Percentiles rank a stretch among this genome's conserved stretches.
phyloP scores from a whole-genome alignment of 1,140 invertebrate species.

The Neelides sp. region DNA sequence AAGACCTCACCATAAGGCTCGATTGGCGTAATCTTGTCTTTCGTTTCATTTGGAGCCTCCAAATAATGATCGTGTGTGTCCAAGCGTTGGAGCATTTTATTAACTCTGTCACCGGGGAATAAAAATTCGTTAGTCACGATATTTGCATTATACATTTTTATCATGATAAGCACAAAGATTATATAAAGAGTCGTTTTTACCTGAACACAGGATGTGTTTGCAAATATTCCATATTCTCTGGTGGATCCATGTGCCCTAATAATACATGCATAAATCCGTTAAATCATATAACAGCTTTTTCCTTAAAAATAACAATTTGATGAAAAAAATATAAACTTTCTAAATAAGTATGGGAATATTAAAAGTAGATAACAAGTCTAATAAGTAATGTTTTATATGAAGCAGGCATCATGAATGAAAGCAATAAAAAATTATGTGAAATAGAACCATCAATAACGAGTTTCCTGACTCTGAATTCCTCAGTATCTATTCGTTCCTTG shows the following conservation, averaged over 20 bases:
- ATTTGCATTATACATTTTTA: no score
- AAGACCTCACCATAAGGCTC: conserved; percentile 13
- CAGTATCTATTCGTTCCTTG: background rate
- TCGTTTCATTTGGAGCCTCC: background rate
- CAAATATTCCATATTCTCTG: conserved; percentile 4
- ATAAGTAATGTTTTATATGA: no score
- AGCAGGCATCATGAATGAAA: no score
- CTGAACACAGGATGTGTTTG: background rate
- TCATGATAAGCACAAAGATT: background rate
- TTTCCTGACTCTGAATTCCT: conserved; percentile 11
- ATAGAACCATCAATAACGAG: conserved; percentile 7
- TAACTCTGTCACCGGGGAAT: background rate
- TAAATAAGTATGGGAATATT: background rate
- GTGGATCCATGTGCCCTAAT: conserved; percentile 2
- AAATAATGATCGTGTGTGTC: background rate
- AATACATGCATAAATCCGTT: background rate
- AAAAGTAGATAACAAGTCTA: background rate
- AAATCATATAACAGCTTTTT: background rate
- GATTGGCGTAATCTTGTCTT: conserved; percentile 4
- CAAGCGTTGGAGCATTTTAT: background rate
- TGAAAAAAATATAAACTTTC: background rate
- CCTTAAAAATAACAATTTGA: background rate
- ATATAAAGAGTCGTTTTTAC: background rate
- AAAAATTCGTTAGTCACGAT: no score
- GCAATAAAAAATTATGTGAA: no score